Percentiles rank a stretch among this genome's conserved stretches.
Evolutionary conservation across 2,797 vertebrate species (phyloP).

Genomic region (Sebastes matsubarae): DNA sequence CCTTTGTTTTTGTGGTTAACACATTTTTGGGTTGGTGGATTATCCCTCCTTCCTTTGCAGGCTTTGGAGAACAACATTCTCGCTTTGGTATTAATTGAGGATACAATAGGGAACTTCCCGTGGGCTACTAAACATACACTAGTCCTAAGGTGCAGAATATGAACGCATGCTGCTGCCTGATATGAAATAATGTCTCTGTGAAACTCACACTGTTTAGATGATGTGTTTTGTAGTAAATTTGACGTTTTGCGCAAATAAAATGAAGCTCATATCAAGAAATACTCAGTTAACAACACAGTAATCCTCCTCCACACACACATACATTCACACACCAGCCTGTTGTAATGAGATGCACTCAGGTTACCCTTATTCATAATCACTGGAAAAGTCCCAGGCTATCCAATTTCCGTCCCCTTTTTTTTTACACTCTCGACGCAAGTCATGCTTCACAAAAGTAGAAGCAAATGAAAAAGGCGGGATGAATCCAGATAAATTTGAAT

Average conservation of each 20-base stretch:
- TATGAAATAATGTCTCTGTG: background rate
- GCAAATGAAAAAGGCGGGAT: background rate
- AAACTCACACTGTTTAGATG: background rate
- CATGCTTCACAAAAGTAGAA: conserved; percentile 22
- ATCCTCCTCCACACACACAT: background rate
- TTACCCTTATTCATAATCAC: background rate
- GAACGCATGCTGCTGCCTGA: background rate
- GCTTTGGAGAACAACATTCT: conserved; percentile 11
- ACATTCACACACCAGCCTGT: background rate
- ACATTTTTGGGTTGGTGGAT: background rate
- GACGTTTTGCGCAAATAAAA: background rate
- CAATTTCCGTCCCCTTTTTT: background rate
- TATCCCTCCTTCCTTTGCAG: background rate
- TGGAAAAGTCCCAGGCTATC: background rate
- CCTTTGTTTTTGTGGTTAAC: conserved; percentile 5
- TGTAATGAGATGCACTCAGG: background rate
- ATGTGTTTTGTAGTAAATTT: background rate
- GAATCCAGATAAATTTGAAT: conserved; percentile 34
- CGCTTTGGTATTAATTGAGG: conserved; percentile 13
- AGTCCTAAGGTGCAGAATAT: background rate
- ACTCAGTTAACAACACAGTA: background rate
- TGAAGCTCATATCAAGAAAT: background rate
- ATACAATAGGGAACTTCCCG: conserved; percentile 1
- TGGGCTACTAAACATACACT: background rate
- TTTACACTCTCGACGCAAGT: background rate